Base-by-base conservation (phyloP, 2,888 invertebrate genomes). In the Microplitis manilae region DNA sequence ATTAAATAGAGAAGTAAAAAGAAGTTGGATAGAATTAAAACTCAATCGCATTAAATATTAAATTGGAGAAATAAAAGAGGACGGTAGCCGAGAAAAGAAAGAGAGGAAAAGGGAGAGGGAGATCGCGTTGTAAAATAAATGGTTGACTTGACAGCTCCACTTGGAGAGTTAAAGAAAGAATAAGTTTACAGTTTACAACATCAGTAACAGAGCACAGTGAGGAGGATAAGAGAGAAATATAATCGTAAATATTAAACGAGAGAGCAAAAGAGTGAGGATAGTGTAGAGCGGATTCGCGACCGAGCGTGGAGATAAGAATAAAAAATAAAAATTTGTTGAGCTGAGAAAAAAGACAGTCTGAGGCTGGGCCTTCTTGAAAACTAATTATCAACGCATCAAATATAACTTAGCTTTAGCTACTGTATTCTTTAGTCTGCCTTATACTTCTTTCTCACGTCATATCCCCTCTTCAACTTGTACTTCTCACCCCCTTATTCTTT, bases 311-410 rank as follows among this genome's bases (percentile, higher is more conserved):
- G 77, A 50, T 39, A 74, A 64, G 62, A 62, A 68, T 67, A 68
- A 75, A 74, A 79, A 76, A 50, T 67, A 74, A 73, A 62, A 50
- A 50, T 50, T 50, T 50, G 13, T 50, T 50, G 50, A 50, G 50
- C 50, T 13, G 50, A 50, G 75, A 77, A 77, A 71, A 65, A 75
- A 73, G 59, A 72, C 75, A 78, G 72, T 79, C 68, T 77, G 79
- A 72, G 68, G 74, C 40, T 72, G 69, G 77, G 77, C 80, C 80
- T 82, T 84, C 85, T 83, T 82, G 84, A 86, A 85, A 88, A 87
- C 87, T 87, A 88, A 88, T 88, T 88, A 88, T 86, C 88, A 88
- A 87, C 87, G 87, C 88, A 88, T 88, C 87, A 88, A 87, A 87
- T 88, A 85, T 86, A 88, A 87, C 86, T 87, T 87, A 86, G 85